phyloP scores from a whole-genome alignment of 2,888 invertebrate genomes.

The Amiota communis region DNA sequence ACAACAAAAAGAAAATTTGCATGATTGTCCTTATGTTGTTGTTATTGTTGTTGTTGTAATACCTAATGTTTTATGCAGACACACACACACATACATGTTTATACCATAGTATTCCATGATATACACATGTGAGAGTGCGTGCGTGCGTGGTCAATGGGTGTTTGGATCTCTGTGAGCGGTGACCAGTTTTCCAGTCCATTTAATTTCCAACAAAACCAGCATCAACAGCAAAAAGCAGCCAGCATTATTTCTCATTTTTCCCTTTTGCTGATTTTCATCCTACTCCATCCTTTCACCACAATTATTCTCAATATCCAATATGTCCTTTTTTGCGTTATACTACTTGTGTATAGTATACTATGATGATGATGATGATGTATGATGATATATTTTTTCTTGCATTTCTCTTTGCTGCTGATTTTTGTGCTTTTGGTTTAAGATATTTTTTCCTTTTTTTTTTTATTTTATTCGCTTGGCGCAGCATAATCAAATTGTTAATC shows the following conservation, averaged over 20 bases:
- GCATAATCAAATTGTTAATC: no score
- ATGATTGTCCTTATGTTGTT: slow-evolving; percentile 52
- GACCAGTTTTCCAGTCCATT: slow-evolving; percentile 70
- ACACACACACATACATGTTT: slow-evolving; percentile 32
- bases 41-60: slow-evolving; percentile 52
- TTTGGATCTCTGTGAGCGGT: slow-evolving; percentile 25
- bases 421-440: no score
- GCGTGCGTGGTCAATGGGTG: slow-evolving; percentile 32
- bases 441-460: no score
- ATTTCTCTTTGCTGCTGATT: no score
- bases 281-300: no score
- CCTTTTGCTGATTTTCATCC: neutral
- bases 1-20: slow-evolving; percentile 55
- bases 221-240: slow-evolving; percentile 36
- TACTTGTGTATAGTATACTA: no score
- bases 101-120: slow-evolving; percentile 31
- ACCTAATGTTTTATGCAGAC: slow-evolving; percentile 61
- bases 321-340: no score
- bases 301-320: no score
- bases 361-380: no score
- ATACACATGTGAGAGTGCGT: slow-evolving; percentile 19
- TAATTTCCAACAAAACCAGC: slow-evolving; percentile 49
- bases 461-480: no score
- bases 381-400: no score
- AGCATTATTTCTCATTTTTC: slow-evolving; percentile 26